Evolutionary conservation across 2,113 vertebrate species (phyloP).

Genomic region (Pituophis catenifer): DNA sequence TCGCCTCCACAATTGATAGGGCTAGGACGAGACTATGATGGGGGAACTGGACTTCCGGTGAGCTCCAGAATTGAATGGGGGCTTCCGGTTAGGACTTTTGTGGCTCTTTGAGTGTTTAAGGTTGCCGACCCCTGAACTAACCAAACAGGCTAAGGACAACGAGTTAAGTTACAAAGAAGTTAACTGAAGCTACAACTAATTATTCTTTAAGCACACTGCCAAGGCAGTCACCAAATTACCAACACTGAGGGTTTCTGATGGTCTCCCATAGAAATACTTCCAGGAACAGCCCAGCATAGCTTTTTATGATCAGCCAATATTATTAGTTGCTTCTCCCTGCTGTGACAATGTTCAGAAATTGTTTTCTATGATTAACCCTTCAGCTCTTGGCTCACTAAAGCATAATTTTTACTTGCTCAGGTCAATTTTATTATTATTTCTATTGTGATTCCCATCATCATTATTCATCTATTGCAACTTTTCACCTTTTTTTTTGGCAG

Average conservation of each 20-base stretch:
- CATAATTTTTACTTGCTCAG: neutral
- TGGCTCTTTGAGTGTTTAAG: too few species aligned
- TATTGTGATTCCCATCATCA: neutral
- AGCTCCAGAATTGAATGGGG: too few species aligned
- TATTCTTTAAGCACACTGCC: neutral
- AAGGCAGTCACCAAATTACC: neutral
- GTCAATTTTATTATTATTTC: neutral
- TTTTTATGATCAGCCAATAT: neutral
- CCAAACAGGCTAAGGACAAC: neutral
- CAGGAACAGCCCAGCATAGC: neutral
- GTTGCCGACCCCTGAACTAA: neutral
- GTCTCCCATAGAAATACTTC: neutral
- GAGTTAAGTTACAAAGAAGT: neutral
- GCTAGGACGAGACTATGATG: too few species aligned
- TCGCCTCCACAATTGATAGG: too few species aligned
- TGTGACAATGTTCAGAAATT: neutral
- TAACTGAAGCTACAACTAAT: neutral
- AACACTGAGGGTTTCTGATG: neutral
- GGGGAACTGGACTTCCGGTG: too few species aligned
- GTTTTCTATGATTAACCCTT: neutral
- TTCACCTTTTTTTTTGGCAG: slow-evolving; percentile 41
- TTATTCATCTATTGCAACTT: neutral
- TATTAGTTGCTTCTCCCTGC: neutral
- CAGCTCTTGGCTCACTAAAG: neutral
- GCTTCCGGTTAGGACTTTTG: too few species aligned